Evolutionary conservation across 2,888 invertebrate genomes (phyloP).

Genomic region (Eurytoma adleriae): DNA sequence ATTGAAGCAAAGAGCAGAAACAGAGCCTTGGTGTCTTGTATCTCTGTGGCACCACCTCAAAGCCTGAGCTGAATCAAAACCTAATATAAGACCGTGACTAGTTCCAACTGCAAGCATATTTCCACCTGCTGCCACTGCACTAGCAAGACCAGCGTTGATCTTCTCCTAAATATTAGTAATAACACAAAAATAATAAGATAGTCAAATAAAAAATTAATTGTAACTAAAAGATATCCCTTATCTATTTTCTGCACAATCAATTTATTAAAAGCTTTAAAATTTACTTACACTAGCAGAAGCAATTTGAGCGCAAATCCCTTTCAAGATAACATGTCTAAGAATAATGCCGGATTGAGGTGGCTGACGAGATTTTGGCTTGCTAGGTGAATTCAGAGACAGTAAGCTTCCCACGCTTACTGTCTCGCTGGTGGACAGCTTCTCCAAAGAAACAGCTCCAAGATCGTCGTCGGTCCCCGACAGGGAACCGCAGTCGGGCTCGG

Average conservation of each 20-base stretch:
- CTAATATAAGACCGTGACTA: constrained; percentile 92
- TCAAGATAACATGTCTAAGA: constrained; percentile 87
- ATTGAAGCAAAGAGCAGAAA: constrained; percentile 91
- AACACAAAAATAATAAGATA: background rate
- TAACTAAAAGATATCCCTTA: background rate
- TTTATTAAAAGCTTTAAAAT: background rate
- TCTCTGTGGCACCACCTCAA: constrained; percentile 92
- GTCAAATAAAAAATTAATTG: background rate
- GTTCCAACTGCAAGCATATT: constrained; percentile 94
- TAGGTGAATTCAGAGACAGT: constrained; percentile 75
- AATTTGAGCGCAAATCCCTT: constrained; percentile 93
- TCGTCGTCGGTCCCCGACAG: constrained; percentile 78
- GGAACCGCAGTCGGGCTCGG: constrained; percentile 84
- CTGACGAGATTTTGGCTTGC: constrained; percentile 73
- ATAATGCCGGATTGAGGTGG: constrained; percentile 80
- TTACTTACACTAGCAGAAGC: constrained; percentile 87
- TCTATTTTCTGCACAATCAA: background rate
- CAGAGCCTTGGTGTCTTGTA: constrained; percentile 85
- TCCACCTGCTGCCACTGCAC: constrained; percentile 86
- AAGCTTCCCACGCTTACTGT: constrained; percentile 78
- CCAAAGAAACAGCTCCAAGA: constrained; percentile 66
- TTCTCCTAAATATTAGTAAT: constrained; percentile 81
- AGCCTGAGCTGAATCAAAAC: constrained; percentile 91
- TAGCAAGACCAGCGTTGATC: constrained; percentile 92
- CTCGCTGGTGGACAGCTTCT: constrained; percentile 75